phyloP scores from a whole-genome alignment of 2,797 vertebrate genomes.

The Scolopax bukidnonensis region DNA sequence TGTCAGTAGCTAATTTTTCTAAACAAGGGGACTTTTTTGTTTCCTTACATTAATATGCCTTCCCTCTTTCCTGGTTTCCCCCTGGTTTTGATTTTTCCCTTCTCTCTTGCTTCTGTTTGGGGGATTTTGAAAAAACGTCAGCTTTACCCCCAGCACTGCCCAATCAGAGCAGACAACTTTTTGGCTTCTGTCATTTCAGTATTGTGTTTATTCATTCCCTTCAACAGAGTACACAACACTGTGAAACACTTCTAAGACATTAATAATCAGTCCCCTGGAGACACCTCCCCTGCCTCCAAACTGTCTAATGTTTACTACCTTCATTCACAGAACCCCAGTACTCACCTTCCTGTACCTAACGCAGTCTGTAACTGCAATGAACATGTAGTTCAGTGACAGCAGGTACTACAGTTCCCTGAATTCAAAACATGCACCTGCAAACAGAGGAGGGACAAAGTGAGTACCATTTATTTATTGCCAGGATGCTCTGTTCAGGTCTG shows the following conservation, averaged over 20 bases:
- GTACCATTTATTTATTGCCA: not conserved
- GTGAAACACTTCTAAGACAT: not conserved
- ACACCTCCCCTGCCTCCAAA: fast-evolving
- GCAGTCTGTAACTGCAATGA: not conserved
- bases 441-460: not conserved
- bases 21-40: not conserved
- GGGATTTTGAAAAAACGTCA: not conserved
- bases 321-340: not conserved
- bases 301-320: not conserved
- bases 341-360: not conserved
- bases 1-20: not conserved
- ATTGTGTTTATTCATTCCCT: not conserved
- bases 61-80: not conserved
- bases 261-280: not conserved
- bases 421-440: not conserved
- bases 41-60: not conserved
- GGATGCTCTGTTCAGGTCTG: not conserved
- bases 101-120: not conserved
- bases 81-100: not conserved
- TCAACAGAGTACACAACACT: not conserved
- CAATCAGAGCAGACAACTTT: not conserved
- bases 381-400: not conserved
- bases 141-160: not conserved
- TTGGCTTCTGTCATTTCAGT: not conserved
- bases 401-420: not conserved